A percentile compares a stretch with the other conserved stretches of the same genome.
Conservation (phyloP, 2,888 invertebrate genomes). For the Pyrrhia umbra region DNA sequence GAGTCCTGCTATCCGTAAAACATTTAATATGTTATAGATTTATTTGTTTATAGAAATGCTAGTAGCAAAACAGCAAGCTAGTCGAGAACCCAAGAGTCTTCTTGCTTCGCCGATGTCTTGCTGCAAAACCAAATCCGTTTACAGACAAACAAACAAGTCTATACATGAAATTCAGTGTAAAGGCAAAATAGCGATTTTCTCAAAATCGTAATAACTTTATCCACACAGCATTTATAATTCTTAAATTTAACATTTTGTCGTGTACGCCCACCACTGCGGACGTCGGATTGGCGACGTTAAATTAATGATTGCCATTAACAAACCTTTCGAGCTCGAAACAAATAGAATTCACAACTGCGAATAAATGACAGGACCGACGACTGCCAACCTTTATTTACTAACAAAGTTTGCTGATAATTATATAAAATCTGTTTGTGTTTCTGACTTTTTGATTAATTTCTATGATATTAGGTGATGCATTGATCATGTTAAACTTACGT, state of each 20-base stretch:
- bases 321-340: slow-evolving; percentile 70
- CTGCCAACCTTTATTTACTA: slow-evolving; percentile 39
- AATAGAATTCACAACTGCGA: slow-evolving; percentile 67
- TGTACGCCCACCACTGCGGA: slow-evolving; percentile 49
- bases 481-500: too few species aligned
- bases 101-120: background rate
- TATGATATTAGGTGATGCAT: slow-evolving; percentile 24
- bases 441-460: slow-evolving; percentile 26
- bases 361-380: slow-evolving; percentile 23
- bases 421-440: slow-evolving; percentile 36
- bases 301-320: slow-evolving; percentile 74
- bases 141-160: too few species aligned
- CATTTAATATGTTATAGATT: slow-evolving; percentile 3
- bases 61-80: slow-evolving; percentile 5
- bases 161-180: too few species aligned
- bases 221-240: slow-evolving; percentile 30
- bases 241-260: slow-evolving; percentile 48
- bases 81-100: background rate
- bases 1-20: background rate
- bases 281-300: slow-evolving; percentile 69
- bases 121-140: background rate
- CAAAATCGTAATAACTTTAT: slow-evolving; percentile 8
- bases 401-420: slow-evolving; percentile 49
- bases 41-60: background rate
- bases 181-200: slow-evolving; percentile 8